Evolutionary conservation across 2,888 invertebrate species (phyloP), one percentile per base, ranked within the genome.

Genomic region (Alloscopus bannaensis): DNA sequence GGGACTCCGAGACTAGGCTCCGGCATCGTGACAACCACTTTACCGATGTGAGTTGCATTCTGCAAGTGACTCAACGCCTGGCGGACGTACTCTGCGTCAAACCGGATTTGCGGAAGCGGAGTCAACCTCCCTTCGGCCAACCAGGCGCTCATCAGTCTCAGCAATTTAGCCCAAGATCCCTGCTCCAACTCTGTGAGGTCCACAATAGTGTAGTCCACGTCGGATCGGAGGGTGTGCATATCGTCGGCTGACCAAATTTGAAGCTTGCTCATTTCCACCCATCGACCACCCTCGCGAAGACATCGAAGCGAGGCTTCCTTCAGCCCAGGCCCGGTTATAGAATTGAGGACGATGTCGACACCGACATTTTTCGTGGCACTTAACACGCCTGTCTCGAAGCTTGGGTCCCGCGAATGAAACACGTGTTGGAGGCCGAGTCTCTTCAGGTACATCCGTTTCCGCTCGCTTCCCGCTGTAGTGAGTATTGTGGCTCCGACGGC

Each of bases 201-300:
- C 18, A 75, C 50, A 36, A 80, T 71, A 0, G 31, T 20, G 57
- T 83, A 80, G 8, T 73, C 40, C 11, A 83, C 78, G 62, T 83
- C 83, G 20, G 77, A 52, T 13, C 83, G 40, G 0, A 76, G 31
- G 11, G 52, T 50, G 16, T 18, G 6, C 0, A 81, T 80, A 16
- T 83, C 83, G 52, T 81, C 81, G 11, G 16, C 20, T 4, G 28
- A 50, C 83, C 83, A 83, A 0, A 76, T 52, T 29, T 62, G 47
- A 3, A 83, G n/a, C 28, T 80, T 81, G 13, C 80, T 81, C 76
- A 83, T 83, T 71, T 83, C 83, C 0, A 83, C 36, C 60, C 81
- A 83, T 4, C 77, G 57, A 16, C 81, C 83, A 20, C 62, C 59
- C 28, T 68, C 13, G 0, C 62, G 62, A 62, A 81, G 81, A 6